Percentiles rank a stretch among this genome's conserved stretches.
These are phyloP conservation scores for Apostichopus japonicus DNA, from an alignment of 35 echinoderm and acorn worm species.

Conservation along the genomic window DNA sequence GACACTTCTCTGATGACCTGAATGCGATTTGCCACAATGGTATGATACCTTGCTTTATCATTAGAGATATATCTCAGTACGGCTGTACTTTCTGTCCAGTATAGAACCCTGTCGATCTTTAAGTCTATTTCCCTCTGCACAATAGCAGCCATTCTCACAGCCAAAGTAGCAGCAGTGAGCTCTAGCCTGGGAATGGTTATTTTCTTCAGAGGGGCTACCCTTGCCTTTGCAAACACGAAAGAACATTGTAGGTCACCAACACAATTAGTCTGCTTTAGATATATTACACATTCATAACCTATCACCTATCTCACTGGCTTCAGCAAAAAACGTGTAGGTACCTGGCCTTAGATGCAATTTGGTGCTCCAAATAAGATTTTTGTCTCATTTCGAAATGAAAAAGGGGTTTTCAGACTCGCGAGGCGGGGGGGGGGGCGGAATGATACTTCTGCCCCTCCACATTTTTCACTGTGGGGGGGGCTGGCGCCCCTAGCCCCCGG, in stretches of 20 bases:
- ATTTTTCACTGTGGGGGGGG: too few species aligned
- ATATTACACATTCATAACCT: background rate
- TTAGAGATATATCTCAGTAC: conserved; percentile 56
- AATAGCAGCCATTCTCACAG: conserved; percentile 41
- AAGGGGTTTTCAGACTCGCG: too few species aligned
- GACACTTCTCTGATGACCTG: too few species aligned
- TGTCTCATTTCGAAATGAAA: too few species aligned
- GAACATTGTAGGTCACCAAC: conserved; percentile 27
- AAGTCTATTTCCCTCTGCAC: conserved; percentile 43
- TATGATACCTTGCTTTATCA: conserved; percentile 54
- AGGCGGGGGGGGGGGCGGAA: too few species aligned
- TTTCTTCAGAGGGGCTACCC: conserved; percentile 53
- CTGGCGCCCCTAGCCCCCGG: too few species aligned
- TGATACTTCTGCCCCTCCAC: too few species aligned
- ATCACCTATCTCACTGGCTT: conserved; percentile 77
- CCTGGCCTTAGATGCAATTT: too few species aligned
- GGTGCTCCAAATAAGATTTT: too few species aligned
- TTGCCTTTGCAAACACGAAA: conserved; percentile 41
- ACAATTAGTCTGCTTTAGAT: conserved; percentile 16
- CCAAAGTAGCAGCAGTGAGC: conserved; percentile 60
- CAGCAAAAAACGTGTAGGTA: conserved; percentile 58
- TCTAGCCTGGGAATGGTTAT: conserved; percentile 70
- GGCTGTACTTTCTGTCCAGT: conserved; percentile 62
- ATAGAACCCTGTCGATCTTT: conserved; percentile 10
- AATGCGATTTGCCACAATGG: too few species aligned